Base-by-base conservation (phyloP, 2,113 vertebrate species). In the Ammospiza caudacuta region DNA sequence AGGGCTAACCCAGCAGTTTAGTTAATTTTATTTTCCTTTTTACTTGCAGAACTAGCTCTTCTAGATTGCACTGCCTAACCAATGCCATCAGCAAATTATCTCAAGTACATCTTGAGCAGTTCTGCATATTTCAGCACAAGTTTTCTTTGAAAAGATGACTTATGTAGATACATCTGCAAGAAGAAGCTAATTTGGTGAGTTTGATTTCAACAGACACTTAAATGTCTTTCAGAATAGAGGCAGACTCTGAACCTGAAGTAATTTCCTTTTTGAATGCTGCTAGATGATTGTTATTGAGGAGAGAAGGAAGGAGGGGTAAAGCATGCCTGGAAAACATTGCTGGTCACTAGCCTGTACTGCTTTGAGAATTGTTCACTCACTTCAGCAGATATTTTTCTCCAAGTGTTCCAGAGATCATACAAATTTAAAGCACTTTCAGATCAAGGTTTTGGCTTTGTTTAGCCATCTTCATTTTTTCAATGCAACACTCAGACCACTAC, bases 61-160 rank as follows among this genome's bases (percentile, higher is more conserved):
- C 35, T 46, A 49, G 49, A 72, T 25, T 43, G 62, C 4, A 2
- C 55, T 69, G 29, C 63, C 64, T 59, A 74, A 66, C 25, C 35
- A 41, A 28, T 44, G 27, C 12, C 3, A 0, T 62, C 73, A 85
- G 39, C 72, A 81, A 91, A 91, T 89, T 80, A 47, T 83, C 61
- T 88, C 35, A 84, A 91, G n/a, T 27, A 51, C 35, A 59, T 82
- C 76, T 93, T 91, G 54, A 85, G 73, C 63, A 86, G 58, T 78
- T 90, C 47, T 95, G 67, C 47, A 9, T 64, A 51, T 88, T 95
- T 95, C 80, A 90, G 83, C 52, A 62, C 12, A 68, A 47, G 37
- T 55, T 86, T 85, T 80, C 61, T 78, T 76, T 89, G 59, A 90
- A 88, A 94, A 92, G 52, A 68, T 89, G 22, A 43, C 63, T 94